Evolutionary conservation across 2,797 vertebrate species (phyloP).

Genomic region (Anolis apletophallus): DNA sequence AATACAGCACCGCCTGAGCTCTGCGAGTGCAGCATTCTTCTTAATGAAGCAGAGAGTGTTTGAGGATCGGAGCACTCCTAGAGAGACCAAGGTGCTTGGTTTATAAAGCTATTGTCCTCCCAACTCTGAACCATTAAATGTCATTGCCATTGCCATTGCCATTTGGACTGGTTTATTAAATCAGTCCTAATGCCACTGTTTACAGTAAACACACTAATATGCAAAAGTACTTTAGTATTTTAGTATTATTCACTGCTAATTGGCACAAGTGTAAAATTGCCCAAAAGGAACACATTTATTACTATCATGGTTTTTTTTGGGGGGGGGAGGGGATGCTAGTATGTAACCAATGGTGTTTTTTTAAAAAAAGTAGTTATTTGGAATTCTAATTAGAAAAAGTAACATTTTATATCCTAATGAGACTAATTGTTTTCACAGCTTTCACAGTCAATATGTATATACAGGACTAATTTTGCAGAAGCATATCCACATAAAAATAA

Average conservation of each 20-base stretch:
- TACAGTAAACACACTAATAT: neutral
- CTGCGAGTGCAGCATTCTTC: too few species aligned
- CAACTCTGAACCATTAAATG: too few species aligned
- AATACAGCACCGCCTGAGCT: too few species aligned
- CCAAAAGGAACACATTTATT: neutral
- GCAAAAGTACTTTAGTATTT: neutral
- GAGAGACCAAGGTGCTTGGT: too few species aligned
- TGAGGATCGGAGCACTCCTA: too few species aligned
- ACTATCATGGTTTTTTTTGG: neutral
- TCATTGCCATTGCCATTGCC: too few species aligned
- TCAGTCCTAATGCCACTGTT: too few species aligned
- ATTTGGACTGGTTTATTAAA: too few species aligned
- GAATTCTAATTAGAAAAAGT: neutral
- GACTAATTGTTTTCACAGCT: neutral
- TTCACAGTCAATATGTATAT: neutral
- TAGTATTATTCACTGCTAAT: neutral
- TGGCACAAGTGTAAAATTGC: neutral
- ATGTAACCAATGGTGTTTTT: neutral
- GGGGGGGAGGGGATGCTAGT: neutral
- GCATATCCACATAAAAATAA: neutral
- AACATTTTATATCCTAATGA: neutral
- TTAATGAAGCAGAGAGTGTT: too few species aligned
- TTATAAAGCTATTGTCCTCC: too few species aligned
- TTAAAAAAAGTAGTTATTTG: neutral
- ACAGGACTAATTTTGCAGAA: too few species aligned